Base-by-base conservation (phyloP, 2,888 invertebrate genomes). In the Choristoneura rosaceana region DNA sequence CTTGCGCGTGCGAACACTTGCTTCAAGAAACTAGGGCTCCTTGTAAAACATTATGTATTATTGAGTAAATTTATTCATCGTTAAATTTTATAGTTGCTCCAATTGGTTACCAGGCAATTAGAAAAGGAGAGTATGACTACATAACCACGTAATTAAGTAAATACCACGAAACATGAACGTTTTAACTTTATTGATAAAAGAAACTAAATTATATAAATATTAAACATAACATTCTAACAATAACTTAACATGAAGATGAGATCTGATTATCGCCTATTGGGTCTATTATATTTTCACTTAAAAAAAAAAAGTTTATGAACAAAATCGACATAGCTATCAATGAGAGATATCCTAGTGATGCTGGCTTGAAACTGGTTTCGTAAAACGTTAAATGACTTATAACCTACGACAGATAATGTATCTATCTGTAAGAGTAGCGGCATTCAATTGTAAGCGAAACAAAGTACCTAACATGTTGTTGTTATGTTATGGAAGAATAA, bases 1-100 rank as follows among this genome's bases (percentile, higher is more conserved):
- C 77, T 81, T 80, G 71, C 81, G 78, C 79, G 76, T 77, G 76
- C 69, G 69, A 70, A 78, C 77, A 73, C 73, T 69, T 71, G 74
- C 17, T 69, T 10, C 63, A 34, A 69, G 63, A 64, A 73, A 73
- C 73, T 73, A 52, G 64, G 73, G 69, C 64, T 69, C 69, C 68
- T 52, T 64, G 64, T 64, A 41, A 63, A 62, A 69, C 62, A 69
- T 73, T 71, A 67, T 71, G 67, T 58, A 58, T 45, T 66, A 60
- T 55, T 55, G 55, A 55, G 55, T 62, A 45, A 55, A 66, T 66
- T 45, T 65, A 61, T 67, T 67, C 60, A 60, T 55, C 61, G 66
- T 25, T 17, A 47, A 61, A n/a, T 41, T 9, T 60, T 17, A 38
- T 55, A 17, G 43, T 17, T 41, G 47, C 58, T n/a, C 38, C 17